A percentile compares a stretch with the other conserved stretches of the same genome.
phyloP scores from a whole-genome alignment of 1,140 invertebrate genomes.

The Drosophila ironensis region DNA sequence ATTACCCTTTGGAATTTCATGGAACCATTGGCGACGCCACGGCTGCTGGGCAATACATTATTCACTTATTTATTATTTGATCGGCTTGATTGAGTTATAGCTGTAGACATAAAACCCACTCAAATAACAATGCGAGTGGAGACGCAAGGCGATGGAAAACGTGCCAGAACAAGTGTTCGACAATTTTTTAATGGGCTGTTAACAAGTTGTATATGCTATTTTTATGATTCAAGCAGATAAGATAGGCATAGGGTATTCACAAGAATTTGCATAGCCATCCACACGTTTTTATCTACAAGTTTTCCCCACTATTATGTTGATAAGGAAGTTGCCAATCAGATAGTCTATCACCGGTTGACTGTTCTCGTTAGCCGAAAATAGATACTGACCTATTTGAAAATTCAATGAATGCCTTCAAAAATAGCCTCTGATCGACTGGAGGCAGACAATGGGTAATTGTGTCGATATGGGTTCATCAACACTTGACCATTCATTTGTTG shows the following conservation, averaged over 20 bases:
- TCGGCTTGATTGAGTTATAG: background rate
- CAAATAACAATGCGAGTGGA: background rate
- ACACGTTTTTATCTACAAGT: slow-evolving; percentile 21
- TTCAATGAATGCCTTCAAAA: background rate
- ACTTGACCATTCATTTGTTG: slow-evolving; percentile 1
- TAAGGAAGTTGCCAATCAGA: slow-evolving; percentile 32
- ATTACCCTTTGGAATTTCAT: slow-evolving; percentile 17
- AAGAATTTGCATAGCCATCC: slow-evolving; percentile 34
- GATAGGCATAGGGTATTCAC: slow-evolving; percentile 25
- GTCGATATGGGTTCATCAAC: background rate
- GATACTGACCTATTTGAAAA: slow-evolving; percentile 10
- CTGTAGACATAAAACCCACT: slow-evolving; percentile 10
- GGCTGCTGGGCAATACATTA: slow-evolving; percentile 34
- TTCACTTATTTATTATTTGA: slow-evolving; percentile 24
- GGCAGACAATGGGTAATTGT: background rate
- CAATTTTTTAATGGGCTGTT: slow-evolving; percentile 24
- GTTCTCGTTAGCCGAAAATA: slow-evolving; percentile 18
- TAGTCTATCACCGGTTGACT: slow-evolving; percentile 9
- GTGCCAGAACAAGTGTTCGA: slow-evolving; percentile 19
- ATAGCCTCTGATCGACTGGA: background rate
- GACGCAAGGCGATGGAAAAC: slow-evolving; percentile 6
- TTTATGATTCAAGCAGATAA: slow-evolving; percentile 25
- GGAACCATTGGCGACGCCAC: slow-evolving; percentile 22
- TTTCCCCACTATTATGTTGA: slow-evolving; percentile 18
- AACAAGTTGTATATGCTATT: slow-evolving; percentile 17